Evolutionary conservation across 1,140 invertebrate genomes (phyloP).

Genomic region (Drosophila carrolli): DNA sequence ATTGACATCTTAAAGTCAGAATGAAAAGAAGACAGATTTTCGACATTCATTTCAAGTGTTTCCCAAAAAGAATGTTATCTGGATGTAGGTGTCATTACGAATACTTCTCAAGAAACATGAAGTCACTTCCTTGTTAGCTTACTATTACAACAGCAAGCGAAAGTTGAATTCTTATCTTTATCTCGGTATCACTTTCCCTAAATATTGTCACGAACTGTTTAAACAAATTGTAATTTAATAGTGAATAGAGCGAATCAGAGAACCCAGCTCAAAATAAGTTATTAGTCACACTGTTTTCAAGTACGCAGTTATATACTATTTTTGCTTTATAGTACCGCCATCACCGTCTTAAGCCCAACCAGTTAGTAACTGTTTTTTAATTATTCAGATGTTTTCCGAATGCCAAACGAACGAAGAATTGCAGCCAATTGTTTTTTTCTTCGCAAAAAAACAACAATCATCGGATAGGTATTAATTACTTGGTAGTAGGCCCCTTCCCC

Average conservation of each 20-base stretch:
- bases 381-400: slow-evolving; percentile 45
- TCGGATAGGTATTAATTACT: slow-evolving; percentile 60
- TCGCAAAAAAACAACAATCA: slow-evolving; percentile 29
- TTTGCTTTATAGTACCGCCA: neutral
- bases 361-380: slow-evolving; percentile 23
- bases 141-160: slow-evolving; percentile 5
- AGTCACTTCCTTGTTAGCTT: slow-evolving; percentile 1
- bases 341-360: neutral
- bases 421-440: slow-evolving; percentile 13
- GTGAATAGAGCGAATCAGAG: slow-evolving; percentile 7
- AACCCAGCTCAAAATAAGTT: neutral
- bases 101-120: too few species aligned
- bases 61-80: slow-evolving; percentile 1
- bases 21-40: slow-evolving; percentile 10
- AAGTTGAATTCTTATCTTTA: slow-evolving; percentile 10
- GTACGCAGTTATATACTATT: neutral
- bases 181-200: neutral
- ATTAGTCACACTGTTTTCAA: neutral
- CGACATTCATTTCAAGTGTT: slow-evolving; percentile 7
- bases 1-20: slow-evolving; percentile 12
- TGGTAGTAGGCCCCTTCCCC: slow-evolving; percentile 18
- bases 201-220: slow-evolving; percentile 26
- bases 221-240: slow-evolving; percentile 3
- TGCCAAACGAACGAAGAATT: slow-evolving; percentile 15
- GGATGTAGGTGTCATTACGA: neutral